Conservation (phyloP, 2,113 vertebrate genomes). For the Stercorarius parasiticus region DNA sequence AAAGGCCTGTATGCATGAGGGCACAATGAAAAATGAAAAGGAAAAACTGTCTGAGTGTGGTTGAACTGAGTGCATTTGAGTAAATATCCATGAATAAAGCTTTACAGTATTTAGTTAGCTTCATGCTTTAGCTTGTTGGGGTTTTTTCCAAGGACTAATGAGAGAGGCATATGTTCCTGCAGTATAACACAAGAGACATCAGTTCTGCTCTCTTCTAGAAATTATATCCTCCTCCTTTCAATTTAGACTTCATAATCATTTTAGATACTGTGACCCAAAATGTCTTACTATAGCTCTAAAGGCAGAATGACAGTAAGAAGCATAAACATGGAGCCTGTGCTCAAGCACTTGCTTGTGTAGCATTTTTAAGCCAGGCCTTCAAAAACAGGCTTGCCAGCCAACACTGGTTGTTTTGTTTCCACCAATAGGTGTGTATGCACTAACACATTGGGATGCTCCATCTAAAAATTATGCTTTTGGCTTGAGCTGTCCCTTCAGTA, state of each 20-base stretch:
- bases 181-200: neutral
- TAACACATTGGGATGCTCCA: conserved; percentile 20
- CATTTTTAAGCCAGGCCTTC: neutral
- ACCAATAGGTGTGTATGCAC: neutral
- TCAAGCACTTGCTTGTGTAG: neutral
- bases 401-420: conserved; percentile 57
- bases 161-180: neutral
- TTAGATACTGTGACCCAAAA: neutral
- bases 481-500: conserved; percentile 39
- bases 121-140: neutral
- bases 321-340: neutral
- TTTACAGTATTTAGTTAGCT: neutral
- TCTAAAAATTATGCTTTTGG: conserved; percentile 55
- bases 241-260: neutral
- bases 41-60: neutral
- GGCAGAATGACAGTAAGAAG: neutral
- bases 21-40: neutral
- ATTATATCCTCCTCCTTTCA: neutral
- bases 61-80: neutral
- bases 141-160: neutral
- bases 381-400: neutral
- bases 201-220: neutral
- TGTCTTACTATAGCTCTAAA: neutral
- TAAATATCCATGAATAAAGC: neutral
- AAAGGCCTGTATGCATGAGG: neutral